Percentiles rank a stretch among this genome's conserved stretches.
These are phyloP conservation scores for Meganola albula DNA, from an alignment of 2,888 invertebrate genomes.

Conservation along the genomic window DNA sequence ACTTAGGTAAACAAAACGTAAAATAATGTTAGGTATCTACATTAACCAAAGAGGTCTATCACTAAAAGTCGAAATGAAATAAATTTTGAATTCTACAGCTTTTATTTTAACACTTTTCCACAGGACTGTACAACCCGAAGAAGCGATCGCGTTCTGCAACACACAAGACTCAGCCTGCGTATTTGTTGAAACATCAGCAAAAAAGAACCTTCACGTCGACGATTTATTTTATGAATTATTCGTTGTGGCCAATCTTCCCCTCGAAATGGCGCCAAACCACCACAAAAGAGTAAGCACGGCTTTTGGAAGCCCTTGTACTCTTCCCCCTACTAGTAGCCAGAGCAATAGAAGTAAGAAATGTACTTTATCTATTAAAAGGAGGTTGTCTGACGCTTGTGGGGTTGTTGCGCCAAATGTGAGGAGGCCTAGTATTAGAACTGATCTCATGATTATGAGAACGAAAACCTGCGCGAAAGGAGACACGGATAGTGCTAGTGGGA, in stretches of 20 bases:
- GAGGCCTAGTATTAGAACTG: constrained; percentile 91
- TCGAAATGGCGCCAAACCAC: constrained; percentile 93
- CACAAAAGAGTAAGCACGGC: constrained; percentile 88
- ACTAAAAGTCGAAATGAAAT: too few species aligned
- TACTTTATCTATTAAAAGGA: constrained; percentile 87
- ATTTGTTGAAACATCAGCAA: constrained; percentile 90
- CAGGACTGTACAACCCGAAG: constrained; percentile 87
- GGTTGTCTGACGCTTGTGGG: constrained; percentile 91
- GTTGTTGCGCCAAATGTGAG: constrained; percentile 93
- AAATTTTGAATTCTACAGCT: too few species aligned
- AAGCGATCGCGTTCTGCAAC: constrained; percentile 86
- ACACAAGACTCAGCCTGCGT: constrained; percentile 86
- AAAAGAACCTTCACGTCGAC: constrained; percentile 87
- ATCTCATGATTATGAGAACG: constrained; percentile 91
- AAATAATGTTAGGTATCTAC: too few species aligned
- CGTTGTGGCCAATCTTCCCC: constrained; percentile 87
- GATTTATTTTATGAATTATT: constrained; percentile 91
- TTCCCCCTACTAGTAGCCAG: constrained; percentile 82
- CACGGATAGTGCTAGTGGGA: constrained; percentile 77
- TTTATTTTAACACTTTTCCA: constrained; percentile 8
- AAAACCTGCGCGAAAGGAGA: constrained; percentile 87
- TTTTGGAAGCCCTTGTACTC: constrained; percentile 86
- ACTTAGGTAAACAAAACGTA: too few species aligned
- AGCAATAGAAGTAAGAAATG: constrained; percentile 83
- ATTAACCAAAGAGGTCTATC: too few species aligned